These are phyloP conservation scores for Sesia apiformis DNA, from an alignment of 2,888 invertebrate species.

Conservation along the genomic window DNA sequence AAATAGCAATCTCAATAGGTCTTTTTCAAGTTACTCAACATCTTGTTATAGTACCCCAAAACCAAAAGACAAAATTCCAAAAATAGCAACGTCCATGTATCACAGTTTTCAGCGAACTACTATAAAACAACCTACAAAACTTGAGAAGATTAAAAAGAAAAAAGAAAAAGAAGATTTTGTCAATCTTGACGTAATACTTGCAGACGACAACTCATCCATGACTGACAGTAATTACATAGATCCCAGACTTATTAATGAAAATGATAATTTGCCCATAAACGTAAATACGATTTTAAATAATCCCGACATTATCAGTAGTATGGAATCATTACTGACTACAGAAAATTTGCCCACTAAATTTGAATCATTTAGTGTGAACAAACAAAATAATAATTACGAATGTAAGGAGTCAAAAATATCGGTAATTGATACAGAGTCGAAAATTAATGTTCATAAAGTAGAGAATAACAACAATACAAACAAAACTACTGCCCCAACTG, in stretches of 20 bases:
- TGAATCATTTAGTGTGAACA: slow-evolving; percentile 52
- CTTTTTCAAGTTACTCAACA: slow-evolving; percentile 58
- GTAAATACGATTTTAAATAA: slow-evolving; percentile 67
- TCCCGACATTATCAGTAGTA: slow-evolving; percentile 67
- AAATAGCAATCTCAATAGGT: slow-evolving; percentile 54
- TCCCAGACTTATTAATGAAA: slow-evolving; percentile 79
- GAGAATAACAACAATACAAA: slow-evolving; percentile 32
- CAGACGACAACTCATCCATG: slow-evolving; percentile 58
- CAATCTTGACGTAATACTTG: slow-evolving; percentile 58
- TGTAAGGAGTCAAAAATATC: slow-evolving; percentile 18
- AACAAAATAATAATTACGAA: slow-evolving; percentile 37
- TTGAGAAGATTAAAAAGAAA: slow-evolving; percentile 60
- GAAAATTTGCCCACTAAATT: slow-evolving; percentile 67
- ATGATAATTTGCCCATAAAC: slow-evolving; percentile 79
- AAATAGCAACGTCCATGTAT: slow-evolving; percentile 63
- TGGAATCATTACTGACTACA: slow-evolving; percentile 65
- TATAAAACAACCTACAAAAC: slow-evolving; percentile 57
- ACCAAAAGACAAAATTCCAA: slow-evolving; percentile 64
- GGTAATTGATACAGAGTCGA: slow-evolving; percentile 20
- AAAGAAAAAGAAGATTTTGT: slow-evolving; percentile 59
- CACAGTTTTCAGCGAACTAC: slow-evolving; percentile 63
- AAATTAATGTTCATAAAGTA: slow-evolving; percentile 28
- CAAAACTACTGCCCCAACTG: slow-evolving; percentile 34
- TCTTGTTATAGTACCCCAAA: slow-evolving; percentile 63
- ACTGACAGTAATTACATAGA: slow-evolving; percentile 73